phyloP scores from a whole-genome alignment of 2,888 invertebrate species.

The Acanthoscelides obtectus region DNA sequence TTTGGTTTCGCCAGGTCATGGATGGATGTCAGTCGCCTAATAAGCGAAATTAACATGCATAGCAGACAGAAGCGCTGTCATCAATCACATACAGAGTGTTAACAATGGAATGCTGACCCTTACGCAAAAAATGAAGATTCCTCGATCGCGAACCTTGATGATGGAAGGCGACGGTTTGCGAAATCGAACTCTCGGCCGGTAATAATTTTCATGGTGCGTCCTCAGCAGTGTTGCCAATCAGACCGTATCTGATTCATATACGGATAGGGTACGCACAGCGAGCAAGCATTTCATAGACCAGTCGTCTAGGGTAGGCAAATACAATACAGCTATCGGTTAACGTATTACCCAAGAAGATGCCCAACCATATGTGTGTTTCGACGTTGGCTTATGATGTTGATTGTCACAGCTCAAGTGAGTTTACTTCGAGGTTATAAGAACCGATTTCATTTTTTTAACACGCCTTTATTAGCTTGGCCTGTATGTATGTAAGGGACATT shows the following conservation, averaged over 20 bases:
- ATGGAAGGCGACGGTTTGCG: not conserved
- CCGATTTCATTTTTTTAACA: too few species aligned
- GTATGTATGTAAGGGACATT: too few species aligned
- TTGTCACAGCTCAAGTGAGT: too few species aligned
- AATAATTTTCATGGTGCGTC: constrained; percentile 18
- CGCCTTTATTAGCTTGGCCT: too few species aligned
- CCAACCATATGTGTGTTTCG: too few species aligned
- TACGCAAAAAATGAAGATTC: not conserved
- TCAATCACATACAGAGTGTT: not conserved
- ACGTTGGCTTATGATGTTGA: too few species aligned
- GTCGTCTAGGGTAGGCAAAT: not conserved
- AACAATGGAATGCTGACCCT: not conserved
- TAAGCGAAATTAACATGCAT: not conserved
- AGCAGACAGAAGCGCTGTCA: not conserved
- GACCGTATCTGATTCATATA: constrained; percentile 23
- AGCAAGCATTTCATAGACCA: not conserved
- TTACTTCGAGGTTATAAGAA: too few species aligned
- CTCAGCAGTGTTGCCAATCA: constrained; percentile 27
- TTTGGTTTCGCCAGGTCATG: not conserved
- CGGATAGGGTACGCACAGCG: not conserved
- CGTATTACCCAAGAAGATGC: too few species aligned
- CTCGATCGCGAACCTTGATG: not conserved
- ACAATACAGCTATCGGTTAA: too few species aligned
- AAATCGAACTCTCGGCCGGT: not conserved
- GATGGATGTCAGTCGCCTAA: not conserved